phyloP scores from a whole-genome alignment of 2,797 vertebrate species.

The Chelon labrosus region DNA sequence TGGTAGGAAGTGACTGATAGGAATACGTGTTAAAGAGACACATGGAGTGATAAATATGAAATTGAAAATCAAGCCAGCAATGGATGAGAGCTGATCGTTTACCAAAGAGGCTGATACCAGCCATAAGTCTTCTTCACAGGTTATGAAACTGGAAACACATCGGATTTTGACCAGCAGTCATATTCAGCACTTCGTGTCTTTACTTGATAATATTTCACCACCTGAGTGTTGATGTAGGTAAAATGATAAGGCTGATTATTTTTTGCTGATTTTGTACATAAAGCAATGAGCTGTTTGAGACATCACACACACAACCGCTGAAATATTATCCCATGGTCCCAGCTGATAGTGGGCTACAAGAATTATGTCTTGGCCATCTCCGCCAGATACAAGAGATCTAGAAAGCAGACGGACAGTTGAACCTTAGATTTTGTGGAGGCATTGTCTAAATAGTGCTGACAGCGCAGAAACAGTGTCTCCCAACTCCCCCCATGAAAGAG shows the following conservation, averaged over 20 bases:
- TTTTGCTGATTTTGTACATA: constrained; percentile 66
- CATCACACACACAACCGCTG: constrained; percentile 30
- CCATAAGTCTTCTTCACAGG: constrained; percentile 50
- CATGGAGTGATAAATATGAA: constrained; percentile 51
- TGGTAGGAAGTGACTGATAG: constrained; percentile 22
- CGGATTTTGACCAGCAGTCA: constrained; percentile 55
- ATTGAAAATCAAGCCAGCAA: constrained; percentile 56
- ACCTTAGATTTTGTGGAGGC: constrained; percentile 54
- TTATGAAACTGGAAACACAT: constrained; percentile 63
- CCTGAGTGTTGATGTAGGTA: constrained; percentile 57
- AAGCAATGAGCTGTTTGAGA: constrained; percentile 34
- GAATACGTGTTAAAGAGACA: constrained; percentile 44
- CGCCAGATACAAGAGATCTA: constrained; percentile 60
- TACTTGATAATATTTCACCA: constrained; percentile 68
- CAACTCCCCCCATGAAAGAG: constrained; percentile 41
- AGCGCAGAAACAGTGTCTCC: constrained; percentile 33
- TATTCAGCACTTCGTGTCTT: constrained; percentile 60
- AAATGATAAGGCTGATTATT: constrained; percentile 65
- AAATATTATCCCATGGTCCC: constrained; percentile 45
- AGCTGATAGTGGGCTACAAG: constrained; percentile 43
- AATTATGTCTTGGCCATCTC: constrained; percentile 50
- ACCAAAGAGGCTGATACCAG: constrained; percentile 47
- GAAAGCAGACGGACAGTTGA: constrained; percentile 57
- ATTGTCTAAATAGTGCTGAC: constrained; percentile 70
- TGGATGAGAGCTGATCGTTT: constrained; percentile 51